Evolutionary conservation across 2,888 invertebrate genomes (phyloP).

Genomic region (Phyllotreta cruciferae): DNA sequence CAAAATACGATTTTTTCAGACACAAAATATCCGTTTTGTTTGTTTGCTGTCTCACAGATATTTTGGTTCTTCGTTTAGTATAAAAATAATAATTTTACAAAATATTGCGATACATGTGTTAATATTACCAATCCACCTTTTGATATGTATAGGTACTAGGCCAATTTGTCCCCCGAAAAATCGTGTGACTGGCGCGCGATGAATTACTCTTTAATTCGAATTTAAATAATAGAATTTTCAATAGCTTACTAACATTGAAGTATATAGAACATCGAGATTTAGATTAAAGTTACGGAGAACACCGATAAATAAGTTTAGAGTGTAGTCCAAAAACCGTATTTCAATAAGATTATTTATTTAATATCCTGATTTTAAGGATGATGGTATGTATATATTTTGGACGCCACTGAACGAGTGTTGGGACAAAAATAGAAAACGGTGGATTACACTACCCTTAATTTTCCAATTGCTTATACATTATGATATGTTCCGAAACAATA

Average conservation of each 20-base stretch:
- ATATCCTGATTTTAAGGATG: neutral
- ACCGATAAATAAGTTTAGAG: conserved; percentile 2
- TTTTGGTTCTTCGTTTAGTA: conserved; percentile 33
- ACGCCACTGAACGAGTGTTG: conserved; percentile 40
- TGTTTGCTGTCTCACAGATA: conserved; percentile 50
- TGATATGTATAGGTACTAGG: conserved; percentile 52
- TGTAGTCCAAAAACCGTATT: conserved; percentile 5
- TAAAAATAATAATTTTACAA: conserved; percentile 41
- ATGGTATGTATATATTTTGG: conserved; percentile 16
- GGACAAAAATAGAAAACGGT: conserved; percentile 48
- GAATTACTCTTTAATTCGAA: neutral
- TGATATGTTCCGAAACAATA: conserved; percentile 50
- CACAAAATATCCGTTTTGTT: conserved; percentile 11
- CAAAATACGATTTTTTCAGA: conserved; percentile 20
- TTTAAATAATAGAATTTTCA: conserved; percentile 29
- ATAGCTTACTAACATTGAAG: conserved; percentile 25
- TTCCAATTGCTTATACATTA: conserved; percentile 34
- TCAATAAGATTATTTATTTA: conserved; percentile 1
- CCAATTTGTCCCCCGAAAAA: conserved; percentile 45
- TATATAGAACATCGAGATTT: conserved; percentile 46
- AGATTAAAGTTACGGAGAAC: conserved; percentile 35
- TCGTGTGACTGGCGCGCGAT: conserved; percentile 44
- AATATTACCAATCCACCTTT: conserved; percentile 50
- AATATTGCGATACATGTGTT: conserved; percentile 57
- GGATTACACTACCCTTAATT: conserved; percentile 41